Conservation (phyloP, 2,888 invertebrate species). For the Drosophila neonasuta region DNA sequence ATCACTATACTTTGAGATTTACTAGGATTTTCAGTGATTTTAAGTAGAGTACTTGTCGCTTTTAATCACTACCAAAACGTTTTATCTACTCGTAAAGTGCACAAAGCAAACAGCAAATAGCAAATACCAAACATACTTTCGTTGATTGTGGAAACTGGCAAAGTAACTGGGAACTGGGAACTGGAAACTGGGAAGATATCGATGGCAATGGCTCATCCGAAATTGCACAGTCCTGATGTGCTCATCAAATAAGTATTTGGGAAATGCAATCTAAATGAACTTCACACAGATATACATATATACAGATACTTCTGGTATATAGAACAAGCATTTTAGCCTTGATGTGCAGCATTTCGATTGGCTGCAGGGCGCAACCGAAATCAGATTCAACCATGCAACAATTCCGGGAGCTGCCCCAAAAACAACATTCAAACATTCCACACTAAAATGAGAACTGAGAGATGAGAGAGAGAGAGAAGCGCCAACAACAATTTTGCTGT, state of each 20-base stretch:
- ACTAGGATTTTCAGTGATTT: no score
- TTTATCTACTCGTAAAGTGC: not conserved
- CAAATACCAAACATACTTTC: not conserved
- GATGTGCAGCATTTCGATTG: constrained; percentile 47
- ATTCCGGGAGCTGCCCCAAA: constrained; percentile 38
- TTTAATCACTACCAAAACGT: no score
- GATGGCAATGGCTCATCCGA: constrained; percentile 13
- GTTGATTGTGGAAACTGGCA: not conserved
- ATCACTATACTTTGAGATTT: no score
- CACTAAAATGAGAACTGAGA: no score
- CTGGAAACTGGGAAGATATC: not conserved
- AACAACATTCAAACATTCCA: constrained; percentile 48
- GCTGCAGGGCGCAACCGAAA: constrained; percentile 39
- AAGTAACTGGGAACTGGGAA: not conserved
- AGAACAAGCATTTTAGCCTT: constrained; percentile 37
- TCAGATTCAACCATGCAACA: constrained; percentile 54
- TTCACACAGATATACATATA: constrained; percentile 8
- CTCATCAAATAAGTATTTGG: constrained; percentile 49
- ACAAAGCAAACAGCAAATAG: not conserved
- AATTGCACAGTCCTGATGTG: constrained; percentile 38
- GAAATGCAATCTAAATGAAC: constrained; percentile 51
- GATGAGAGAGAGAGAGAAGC: not conserved
- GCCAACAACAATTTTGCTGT: not conserved
- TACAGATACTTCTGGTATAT: no score
- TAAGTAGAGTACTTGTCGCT: no score